phyloP scores from a whole-genome alignment of 2,888 invertebrate genomes.

The Xestia sexstrigata region DNA sequence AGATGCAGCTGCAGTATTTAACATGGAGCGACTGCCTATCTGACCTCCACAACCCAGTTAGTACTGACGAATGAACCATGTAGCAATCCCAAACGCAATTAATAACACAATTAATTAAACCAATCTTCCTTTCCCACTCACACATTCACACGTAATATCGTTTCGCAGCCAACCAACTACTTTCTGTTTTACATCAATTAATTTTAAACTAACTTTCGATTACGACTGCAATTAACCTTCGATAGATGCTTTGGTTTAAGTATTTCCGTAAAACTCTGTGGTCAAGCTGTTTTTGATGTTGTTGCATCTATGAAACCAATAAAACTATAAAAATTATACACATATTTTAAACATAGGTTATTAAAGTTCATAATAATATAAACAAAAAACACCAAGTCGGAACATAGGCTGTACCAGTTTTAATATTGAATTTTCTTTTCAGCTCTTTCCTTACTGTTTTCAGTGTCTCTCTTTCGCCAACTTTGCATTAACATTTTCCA shows the following conservation, averaged over 20 bases:
- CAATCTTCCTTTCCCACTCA: constrained; percentile 26
- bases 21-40: too few relatives aligned
- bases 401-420: not conserved
- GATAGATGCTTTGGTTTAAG: not conserved
- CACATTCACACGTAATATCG: constrained; percentile 18
- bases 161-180: constrained; percentile 37
- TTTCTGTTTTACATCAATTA: constrained; percentile 48
- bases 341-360: not conserved
- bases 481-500: not conserved
- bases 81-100: too few relatives aligned
- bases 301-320: not conserved
- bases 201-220: constrained; percentile 43
- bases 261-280: constrained; percentile 12
- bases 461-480: not conserved
- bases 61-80: not conserved
- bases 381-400: not conserved
- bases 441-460: not conserved
- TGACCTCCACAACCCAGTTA: too few relatives aligned
- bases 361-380: not conserved
- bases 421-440: not conserved
- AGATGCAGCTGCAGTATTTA: too few relatives aligned
- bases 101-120: not conserved
- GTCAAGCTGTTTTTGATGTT: constrained; percentile 7
- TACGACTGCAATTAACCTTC: constrained; percentile 7
- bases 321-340: not conserved